Base-by-base conservation (phyloP, 2,888 invertebrate species). In the Rhamnusium bicolor region DNA sequence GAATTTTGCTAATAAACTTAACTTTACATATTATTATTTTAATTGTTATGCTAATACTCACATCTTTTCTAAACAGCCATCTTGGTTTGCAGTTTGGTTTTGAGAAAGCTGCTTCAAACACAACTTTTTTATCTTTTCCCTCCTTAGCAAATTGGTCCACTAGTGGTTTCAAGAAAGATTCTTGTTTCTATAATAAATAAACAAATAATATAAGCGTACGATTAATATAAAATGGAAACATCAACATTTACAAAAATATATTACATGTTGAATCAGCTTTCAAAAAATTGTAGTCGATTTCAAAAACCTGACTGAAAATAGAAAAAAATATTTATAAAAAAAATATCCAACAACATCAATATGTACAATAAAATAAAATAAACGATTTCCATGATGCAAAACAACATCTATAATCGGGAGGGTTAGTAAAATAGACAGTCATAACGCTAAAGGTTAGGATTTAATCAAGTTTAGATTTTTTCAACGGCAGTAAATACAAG, bases 81-180 rank as follows among this genome's bases (percentile, higher is more conserved):
- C 95, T 96, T 7, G 96, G 95, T 87, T 97, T 97, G 85, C 94
- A 92, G 88, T 98, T 98, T n/a, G 97, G 94, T 89, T 98, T 99
- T 78, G 97, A 96, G 90, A 99, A 99, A 86, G 95, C 94, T 76
- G 96, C 96, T 88, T 97, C 96, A 86, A 99, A 98, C 49, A 92
- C 91, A 80, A 97, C 96, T 89, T 96, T 96, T 88, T 97, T 98
- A 89, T 98, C 98, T 89, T 98, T 97, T 83, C 98, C 96, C 92
- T 99, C 96, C 89, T 97, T 95, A 81, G 96, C 96, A 87, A 94
- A 95, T 89, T 96, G 94, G 90, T 99, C 98, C 84, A 97, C 94
- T 85, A 99, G 91, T 76, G 98, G 98, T 88, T 96, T 96, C 88
- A 98, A 91, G 93, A 98, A 99, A 76, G 94, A 92, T 84, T 98